A percentile compares a stretch with the other conserved stretches of the same genome.
Evolutionary conservation across 2,888 invertebrate genomes (phyloP).

Genomic region (Scaptomyza flava): DNA sequence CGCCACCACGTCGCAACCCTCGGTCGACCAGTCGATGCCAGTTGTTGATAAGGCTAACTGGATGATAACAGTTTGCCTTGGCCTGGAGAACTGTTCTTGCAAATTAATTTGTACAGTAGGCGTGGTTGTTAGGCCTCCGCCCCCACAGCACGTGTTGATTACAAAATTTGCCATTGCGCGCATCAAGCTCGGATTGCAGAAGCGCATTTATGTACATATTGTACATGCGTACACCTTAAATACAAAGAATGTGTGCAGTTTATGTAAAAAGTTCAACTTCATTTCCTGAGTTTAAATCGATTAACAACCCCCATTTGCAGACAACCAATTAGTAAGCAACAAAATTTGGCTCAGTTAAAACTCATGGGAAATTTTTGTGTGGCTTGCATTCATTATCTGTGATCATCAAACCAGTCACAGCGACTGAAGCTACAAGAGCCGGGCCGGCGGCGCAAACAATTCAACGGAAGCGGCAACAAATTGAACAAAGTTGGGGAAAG

Average conservation of each 20-base stretch:
- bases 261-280: slow-evolving; percentile 5
- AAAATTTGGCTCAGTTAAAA: slow-evolving; percentile 21
- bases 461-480: slow-evolving; percentile 42
- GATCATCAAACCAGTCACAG: slow-evolving; percentile 42
- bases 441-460: slow-evolving; percentile 28
- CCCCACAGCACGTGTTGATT: slow-evolving; percentile 69
- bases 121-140: slow-evolving; percentile 79
- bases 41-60: slow-evolving; percentile 59
- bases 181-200: slow-evolving; percentile 40
- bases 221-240: neutral
- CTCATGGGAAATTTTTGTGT: slow-evolving; percentile 25
- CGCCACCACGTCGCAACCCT: slow-evolving; percentile 60
- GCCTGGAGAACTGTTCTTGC: slow-evolving; percentile 62
- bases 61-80: slow-evolving; percentile 57
- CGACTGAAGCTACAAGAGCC: slow-evolving; percentile 8
- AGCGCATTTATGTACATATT: neutral
- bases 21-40: slow-evolving; percentile 48
- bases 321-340: slow-evolving; percentile 9
- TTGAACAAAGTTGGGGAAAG: slow-evolving; percentile 62
- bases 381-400: slow-evolving; percentile 33
- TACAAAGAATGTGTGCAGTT: slow-evolving; percentile 4
- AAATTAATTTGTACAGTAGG: slow-evolving; percentile 75
- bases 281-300: slow-evolving; percentile 12
- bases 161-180: slow-evolving; percentile 61
- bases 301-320: slow-evolving; percentile 14